Percentiles rank a stretch among this genome's conserved stretches.
These are phyloP conservation scores for Periparus ater DNA, from an alignment of 2,797 vertebrate genomes.

Conservation along the genomic window DNA sequence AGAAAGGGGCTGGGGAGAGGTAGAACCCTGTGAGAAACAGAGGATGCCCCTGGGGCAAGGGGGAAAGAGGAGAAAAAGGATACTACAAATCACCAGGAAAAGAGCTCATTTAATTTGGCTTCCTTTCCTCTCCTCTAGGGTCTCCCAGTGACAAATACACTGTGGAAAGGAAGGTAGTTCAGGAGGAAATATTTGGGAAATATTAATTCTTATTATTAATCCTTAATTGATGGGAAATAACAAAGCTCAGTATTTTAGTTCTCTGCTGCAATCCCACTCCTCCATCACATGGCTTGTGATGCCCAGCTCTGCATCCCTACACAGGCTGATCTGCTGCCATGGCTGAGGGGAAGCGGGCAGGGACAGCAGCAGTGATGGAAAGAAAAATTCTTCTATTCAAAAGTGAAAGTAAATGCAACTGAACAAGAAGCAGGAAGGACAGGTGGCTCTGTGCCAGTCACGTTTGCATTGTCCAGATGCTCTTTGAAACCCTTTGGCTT, in stretches of 20 bases:
- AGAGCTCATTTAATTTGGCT: not conserved
- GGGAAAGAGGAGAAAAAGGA: not conserved
- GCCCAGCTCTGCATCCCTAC: not conserved
- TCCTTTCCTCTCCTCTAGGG: not conserved
- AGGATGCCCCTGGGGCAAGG: not conserved
- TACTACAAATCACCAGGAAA: not conserved
- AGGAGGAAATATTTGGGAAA: not conserved
- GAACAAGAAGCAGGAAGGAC: not conserved
- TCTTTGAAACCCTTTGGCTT: not conserved
- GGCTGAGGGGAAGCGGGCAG: rapidly evolving
- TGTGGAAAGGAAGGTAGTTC: not conserved
- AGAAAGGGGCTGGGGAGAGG: not conserved
- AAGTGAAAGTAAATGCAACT: not conserved
- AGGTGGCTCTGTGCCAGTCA: not conserved
- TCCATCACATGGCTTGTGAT: rapidly evolving
- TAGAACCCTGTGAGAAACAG: not conserved
- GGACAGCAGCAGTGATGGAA: not conserved
- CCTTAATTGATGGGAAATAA: not conserved
- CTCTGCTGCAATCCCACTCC: not conserved
- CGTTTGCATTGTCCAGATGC: not conserved
- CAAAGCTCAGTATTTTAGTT: not conserved
- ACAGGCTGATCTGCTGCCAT: not conserved
- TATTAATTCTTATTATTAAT: not conserved
- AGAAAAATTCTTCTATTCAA: not conserved
- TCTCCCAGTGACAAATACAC: not conserved